Evolutionary conservation across 2,888 invertebrate genomes (phyloP).

Genomic region (Thyatira batis): DNA sequence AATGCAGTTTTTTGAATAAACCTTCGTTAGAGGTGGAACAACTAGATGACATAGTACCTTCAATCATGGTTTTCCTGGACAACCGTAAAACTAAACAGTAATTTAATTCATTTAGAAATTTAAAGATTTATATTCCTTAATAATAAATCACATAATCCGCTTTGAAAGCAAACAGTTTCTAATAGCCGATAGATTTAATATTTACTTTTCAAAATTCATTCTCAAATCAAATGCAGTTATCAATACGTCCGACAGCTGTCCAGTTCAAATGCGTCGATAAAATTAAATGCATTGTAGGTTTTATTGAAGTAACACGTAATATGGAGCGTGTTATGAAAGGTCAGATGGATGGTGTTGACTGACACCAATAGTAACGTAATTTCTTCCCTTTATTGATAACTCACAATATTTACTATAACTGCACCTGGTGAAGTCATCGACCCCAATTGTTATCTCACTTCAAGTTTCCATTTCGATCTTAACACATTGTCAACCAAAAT

Average conservation of each 20-base stretch:
- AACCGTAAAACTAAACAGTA: slow-evolving; percentile 11
- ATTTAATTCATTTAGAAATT: no score
- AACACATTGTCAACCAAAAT: slow-evolving; percentile 45
- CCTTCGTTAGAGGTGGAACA: slow-evolving; percentile 63
- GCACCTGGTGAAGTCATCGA: slow-evolving; percentile 72
- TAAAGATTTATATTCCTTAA: no score
- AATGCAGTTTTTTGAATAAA: slow-evolving; percentile 65
- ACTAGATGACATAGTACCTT: slow-evolving; percentile 57
- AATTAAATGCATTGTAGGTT: slow-evolving; percentile 53
- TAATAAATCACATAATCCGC: neutral
- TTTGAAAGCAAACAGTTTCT: neutral
- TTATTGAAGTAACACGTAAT: slow-evolving; percentile 58
- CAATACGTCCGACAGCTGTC: slow-evolving; percentile 58
- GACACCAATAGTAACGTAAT: slow-evolving; percentile 62
- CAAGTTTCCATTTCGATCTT: slow-evolving; percentile 56
- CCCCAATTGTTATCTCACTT: slow-evolving; percentile 45
- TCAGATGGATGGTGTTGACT: slow-evolving; percentile 65
- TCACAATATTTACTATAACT: slow-evolving; percentile 63
- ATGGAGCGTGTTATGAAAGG: slow-evolving; percentile 70
- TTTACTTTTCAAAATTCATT: neutral
- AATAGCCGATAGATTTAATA: neutral
- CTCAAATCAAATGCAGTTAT: slow-evolving; percentile 30
- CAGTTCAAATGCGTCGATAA: slow-evolving; percentile 46
- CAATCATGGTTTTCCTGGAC: slow-evolving; percentile 37
- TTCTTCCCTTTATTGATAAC: slow-evolving; percentile 74